Conservation (phyloP, 2,113 vertebrate genomes). For the Pelvicachromis taeniatus region DNA sequence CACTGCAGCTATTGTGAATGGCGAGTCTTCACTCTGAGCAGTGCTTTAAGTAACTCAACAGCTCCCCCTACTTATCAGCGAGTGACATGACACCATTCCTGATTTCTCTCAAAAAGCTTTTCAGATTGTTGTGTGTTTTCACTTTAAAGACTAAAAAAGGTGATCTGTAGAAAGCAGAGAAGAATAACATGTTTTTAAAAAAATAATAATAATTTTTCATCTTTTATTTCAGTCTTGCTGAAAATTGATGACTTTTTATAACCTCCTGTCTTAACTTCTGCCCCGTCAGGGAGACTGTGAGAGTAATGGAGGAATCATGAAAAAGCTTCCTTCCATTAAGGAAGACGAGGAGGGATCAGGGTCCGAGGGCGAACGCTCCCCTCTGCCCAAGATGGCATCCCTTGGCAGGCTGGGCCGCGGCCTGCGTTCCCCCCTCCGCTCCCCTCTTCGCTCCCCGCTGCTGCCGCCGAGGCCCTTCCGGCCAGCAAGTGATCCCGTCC, state of each 20-base stretch:
- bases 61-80: not conserved
- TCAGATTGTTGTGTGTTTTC: not conserved
- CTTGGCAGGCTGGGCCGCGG: constrained; percentile 60
- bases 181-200: not conserved
- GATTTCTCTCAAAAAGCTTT: not conserved
- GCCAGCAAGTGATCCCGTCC: constrained; percentile 21
- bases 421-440: constrained; percentile 71
- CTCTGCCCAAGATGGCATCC: constrained; percentile 51
- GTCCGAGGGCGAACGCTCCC: constrained; percentile 69
- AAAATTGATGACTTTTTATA: not conserved
- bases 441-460: constrained; percentile 63
- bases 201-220: fast-evolving
- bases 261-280: not conserved
- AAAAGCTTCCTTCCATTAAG: constrained; percentile 77
- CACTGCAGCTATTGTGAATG: constrained; percentile 42
- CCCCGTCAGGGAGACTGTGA: constrained; percentile 66
- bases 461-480: constrained; percentile 66
- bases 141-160: not conserved
- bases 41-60: not conserved
- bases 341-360: constrained; percentile 75
- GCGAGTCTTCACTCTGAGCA: not conserved
- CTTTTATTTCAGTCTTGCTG: not conserved
- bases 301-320: constrained; percentile 73
- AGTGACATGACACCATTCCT: not conserved
- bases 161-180: fast-evolving